Evolutionary conservation across 2,113 vertebrate species (phyloP).

Genomic region (Phalacrocorax aristotelis): DNA sequence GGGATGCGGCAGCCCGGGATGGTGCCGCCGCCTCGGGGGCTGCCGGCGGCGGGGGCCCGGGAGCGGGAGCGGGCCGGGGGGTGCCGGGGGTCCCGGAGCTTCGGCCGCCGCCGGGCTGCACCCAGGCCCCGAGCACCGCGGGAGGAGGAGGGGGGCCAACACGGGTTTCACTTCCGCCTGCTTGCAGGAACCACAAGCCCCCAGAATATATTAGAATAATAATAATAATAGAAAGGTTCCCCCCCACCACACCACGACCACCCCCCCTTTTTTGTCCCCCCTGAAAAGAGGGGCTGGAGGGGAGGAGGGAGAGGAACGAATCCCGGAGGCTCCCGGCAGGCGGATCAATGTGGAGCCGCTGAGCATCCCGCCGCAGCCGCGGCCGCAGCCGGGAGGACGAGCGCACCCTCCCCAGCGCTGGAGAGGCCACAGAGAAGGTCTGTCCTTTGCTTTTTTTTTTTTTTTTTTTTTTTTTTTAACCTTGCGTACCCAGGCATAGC

Average conservation of each 20-base stretch:
- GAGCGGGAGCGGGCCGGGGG: no score
- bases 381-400: slow-evolving; percentile 14
- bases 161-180: slow-evolving; percentile 78
- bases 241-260: neutral
- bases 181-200: slow-evolving; percentile 76
- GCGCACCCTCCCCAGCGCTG: neutral
- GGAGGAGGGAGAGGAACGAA: neutral
- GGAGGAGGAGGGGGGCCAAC: slow-evolving; percentile 46
- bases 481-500: neutral
- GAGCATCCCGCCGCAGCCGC: slow-evolving; percentile 40
- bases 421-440: slow-evolving; percentile 65
- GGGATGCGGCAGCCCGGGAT: no score
- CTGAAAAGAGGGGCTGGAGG: neutral
- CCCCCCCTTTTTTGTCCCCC: neutral
- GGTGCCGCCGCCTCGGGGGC: no score
- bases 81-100: no score
- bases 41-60: no score
- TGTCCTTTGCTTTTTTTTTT: slow-evolving; percentile 40
- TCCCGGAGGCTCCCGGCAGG: neutral
- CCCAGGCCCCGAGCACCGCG: no score
- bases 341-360: slow-evolving; percentile 49
- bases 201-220: slow-evolving; percentile 37
- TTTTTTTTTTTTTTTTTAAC: neutral
- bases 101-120: no score
- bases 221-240: neutral